Conservation (phyloP, 2,888 invertebrate species). For the Metallyticus violacea region DNA sequence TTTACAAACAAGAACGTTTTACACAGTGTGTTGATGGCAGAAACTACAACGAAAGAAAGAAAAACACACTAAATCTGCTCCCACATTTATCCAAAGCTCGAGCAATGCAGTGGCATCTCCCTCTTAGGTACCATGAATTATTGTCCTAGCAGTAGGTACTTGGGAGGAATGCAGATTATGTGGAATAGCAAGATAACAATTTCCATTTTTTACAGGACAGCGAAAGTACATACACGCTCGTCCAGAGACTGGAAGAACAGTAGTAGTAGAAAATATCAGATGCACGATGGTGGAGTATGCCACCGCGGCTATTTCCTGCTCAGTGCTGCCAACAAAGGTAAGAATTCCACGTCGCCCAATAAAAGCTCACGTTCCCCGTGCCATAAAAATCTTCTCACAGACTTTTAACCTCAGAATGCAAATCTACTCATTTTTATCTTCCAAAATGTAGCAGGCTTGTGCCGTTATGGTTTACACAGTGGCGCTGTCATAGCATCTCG, state of each 20-base stretch:
- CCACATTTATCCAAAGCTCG: too few species aligned
- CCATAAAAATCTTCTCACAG: background rate
- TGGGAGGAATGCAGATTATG: background rate
- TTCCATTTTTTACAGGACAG: background rate
- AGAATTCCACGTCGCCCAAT: background rate
- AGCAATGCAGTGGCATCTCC: background rate
- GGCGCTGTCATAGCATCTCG: background rate
- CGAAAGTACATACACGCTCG: background rate
- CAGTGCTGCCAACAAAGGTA: background rate
- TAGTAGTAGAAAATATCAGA: background rate
- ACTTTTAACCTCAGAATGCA: background rate
- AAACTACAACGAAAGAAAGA: too few species aligned
- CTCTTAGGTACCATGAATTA: background rate
- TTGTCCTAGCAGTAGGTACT: background rate
- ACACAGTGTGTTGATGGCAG: too few species aligned
- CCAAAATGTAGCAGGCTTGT: background rate
- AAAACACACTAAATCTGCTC: too few species aligned
- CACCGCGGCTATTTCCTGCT: background rate
- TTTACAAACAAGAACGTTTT: too few species aligned
- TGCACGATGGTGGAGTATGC: background rate
- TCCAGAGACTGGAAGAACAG: background rate
- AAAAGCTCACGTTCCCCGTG: background rate
- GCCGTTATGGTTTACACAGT: background rate
- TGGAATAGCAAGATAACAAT: background rate
- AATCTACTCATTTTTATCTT: background rate